Evolutionary conservation across 2,888 invertebrate species (phyloP).

Genomic region (Eupithecia subfuscata): DNA sequence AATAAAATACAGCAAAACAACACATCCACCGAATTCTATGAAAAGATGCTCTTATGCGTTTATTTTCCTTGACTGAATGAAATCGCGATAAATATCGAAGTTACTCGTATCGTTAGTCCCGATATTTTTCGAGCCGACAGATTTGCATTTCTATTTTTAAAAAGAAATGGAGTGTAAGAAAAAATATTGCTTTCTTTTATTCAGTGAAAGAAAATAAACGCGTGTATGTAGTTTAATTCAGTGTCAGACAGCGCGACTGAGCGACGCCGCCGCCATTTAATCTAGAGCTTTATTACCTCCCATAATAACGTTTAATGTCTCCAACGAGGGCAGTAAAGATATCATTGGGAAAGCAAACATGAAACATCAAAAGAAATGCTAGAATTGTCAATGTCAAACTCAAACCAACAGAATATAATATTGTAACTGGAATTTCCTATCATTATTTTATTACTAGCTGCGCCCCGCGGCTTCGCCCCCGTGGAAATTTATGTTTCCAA

Average conservation of each 20-base stretch:
- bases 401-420: background rate
- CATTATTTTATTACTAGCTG: no score
- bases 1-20: no score
- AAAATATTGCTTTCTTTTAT: background rate
- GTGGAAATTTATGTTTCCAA: no score
- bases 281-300: conserved; percentile 21
- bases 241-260: conserved; percentile 18
- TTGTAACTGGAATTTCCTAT: no score
- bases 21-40: no score
- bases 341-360: conserved; percentile 27
- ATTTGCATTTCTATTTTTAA: background rate
- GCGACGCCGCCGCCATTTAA: conserved; percentile 33
- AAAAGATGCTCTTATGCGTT: no score
- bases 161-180: background rate
- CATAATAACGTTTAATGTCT: conserved; percentile 27
- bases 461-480: no score
- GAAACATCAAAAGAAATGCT: conserved; percentile 7
- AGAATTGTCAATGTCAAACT: background rate
- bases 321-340: conserved; percentile 26
- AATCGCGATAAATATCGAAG: no score
- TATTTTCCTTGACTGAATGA: no score
- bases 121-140: background rate
- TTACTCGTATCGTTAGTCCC: no score
- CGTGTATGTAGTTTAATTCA: conserved; percentile 9
- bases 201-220: background rate